Base-by-base conservation (phyloP, 2,113 vertebrate species). In the Miniopterus natalensis region DNA sequence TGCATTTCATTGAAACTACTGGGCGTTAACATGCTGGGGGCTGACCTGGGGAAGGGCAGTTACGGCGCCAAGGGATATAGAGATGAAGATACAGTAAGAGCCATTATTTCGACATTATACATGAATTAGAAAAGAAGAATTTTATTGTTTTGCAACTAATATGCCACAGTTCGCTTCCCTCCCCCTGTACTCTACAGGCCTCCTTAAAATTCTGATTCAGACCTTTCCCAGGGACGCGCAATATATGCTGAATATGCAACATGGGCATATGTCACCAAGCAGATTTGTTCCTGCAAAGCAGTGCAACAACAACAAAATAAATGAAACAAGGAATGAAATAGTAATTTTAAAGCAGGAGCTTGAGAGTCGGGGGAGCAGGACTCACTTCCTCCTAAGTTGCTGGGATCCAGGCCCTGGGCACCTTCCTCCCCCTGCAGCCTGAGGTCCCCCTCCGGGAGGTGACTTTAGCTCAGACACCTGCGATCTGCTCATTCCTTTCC, bases 1-100 rank as follows among this genome's bases (percentile, higher is more conserved):
- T 51, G 57, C 73, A 25, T 81, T 92, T 78, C 71, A 55, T 86
- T 90, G 79, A 66, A 93, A 94, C 29, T 40, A 59, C n/a, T n/a
- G 17, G 8, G 49, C 23, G 51, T 3, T 74, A 49, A 36, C 17
- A 75, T 20, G 31, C 88, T 49, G 78, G 65, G 20, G 18, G 68
- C 59, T 97, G 86, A 80, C 20, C 20, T 61, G 84, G 53, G 42
- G 88, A 77, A 66, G 36, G 66, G 88, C 70, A 92, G 93, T 0
- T n/a, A 88, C 8, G 31, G 36, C 8, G 23, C 92, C 61, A 49
- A 81, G 15, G 70, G 59, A 18, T 49, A 40, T 6, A 49, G 53
- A 91, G 31, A 96, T 74, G 68, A 85, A 87, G 75, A 55, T 25
- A 25, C n/a, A 59, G 47, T n/a, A 77, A 75, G 29, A 61, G 59